Conservation (phyloP, 2,797 vertebrate species). For the Octomys mimax region DNA sequence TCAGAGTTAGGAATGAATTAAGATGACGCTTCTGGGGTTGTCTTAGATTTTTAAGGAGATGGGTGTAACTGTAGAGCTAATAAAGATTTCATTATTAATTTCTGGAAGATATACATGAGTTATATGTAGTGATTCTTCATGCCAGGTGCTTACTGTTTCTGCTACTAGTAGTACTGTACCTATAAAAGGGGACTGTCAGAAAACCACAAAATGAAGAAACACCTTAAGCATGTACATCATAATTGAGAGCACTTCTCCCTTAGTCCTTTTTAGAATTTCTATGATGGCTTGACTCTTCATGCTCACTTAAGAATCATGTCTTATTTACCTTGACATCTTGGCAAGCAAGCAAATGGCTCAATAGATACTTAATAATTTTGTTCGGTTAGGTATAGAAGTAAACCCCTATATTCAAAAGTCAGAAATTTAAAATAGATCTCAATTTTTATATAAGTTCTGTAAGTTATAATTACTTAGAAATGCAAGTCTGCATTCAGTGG, state of each 20-base stretch:
- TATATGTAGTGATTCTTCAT: slow-evolving; percentile 15
- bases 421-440: slow-evolving; percentile 56
- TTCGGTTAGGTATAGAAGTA: background rate
- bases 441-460: slow-evolving; percentile 50
- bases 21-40: background rate
- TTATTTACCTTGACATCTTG: slow-evolving; percentile 15
- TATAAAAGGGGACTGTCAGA: background rate
- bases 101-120: background rate
- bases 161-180: background rate
- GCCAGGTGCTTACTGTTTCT: background rate
- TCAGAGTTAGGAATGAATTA: slow-evolving; percentile 1
- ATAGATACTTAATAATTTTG: slow-evolving; percentile 14
- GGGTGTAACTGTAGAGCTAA: background rate
- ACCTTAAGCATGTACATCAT: background rate
- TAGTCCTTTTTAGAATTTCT: slow-evolving; percentile 23
- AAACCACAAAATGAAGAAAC: background rate
- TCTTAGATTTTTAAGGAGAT: slow-evolving; percentile 29
- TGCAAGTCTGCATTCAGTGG: slow-evolving; percentile 6
- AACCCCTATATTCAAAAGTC: background rate
- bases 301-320: background rate
- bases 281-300: background rate
- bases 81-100: slow-evolving; percentile 8
- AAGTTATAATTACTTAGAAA: slow-evolving; percentile 62
- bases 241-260: slow-evolving; percentile 19
- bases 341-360: background rate